These are phyloP conservation scores for Agrochola circellaris DNA, from an alignment of 2,888 invertebrate species.

Conservation along the genomic window DNA sequence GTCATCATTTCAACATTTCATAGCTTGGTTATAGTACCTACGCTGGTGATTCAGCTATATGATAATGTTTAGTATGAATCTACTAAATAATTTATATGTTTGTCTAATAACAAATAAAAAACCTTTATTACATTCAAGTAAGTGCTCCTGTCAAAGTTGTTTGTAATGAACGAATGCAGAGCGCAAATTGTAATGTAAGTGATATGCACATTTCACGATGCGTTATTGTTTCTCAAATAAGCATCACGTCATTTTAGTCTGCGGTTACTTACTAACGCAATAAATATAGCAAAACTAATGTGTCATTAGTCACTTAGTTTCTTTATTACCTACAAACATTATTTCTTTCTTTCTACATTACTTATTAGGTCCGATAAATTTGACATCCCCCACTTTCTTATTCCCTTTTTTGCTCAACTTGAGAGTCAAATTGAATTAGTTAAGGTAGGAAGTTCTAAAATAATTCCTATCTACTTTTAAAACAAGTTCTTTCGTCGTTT, in stretches of 20 bases:
- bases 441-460: constrained; percentile 66
- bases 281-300: constrained; percentile 44
- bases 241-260: constrained; percentile 47
- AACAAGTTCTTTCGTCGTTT: constrained; percentile 56
- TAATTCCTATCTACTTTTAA: constrained; percentile 64
- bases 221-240: constrained; percentile 53
- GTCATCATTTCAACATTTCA: constrained; percentile 11
- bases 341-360: constrained; percentile 32
- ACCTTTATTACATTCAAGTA: constrained; percentile 15
- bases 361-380: constrained; percentile 57
- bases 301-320: constrained; percentile 39
- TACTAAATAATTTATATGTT: background rate
- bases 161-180: constrained; percentile 37
- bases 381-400: constrained; percentile 51
- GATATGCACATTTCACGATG: constrained; percentile 32
- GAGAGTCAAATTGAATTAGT: constrained; percentile 66
- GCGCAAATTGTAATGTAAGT: constrained; percentile 26
- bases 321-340: constrained; percentile 41
- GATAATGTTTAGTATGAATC: background rate
- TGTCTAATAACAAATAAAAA: constrained; percentile 16
- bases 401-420: constrained; percentile 56
- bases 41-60: constrained; percentile 3
- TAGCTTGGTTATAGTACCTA: background rate
- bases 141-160: constrained; percentile 32
- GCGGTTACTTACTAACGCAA: constrained; percentile 50